Evolutionary conservation across 2,113 vertebrate genomes (phyloP).

Genomic region (Agelaius tricolor): DNA sequence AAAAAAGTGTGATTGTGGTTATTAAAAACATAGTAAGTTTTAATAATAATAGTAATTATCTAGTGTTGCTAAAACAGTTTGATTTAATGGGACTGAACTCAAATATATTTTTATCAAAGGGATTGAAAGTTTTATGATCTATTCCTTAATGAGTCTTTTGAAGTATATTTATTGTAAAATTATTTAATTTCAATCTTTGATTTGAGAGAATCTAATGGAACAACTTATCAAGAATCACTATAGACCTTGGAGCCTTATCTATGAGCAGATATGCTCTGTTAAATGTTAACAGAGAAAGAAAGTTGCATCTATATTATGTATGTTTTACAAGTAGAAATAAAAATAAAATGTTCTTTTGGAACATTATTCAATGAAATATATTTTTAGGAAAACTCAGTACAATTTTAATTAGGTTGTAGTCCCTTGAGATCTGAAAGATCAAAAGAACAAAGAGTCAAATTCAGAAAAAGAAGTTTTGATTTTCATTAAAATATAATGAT

Average conservation of each 20-base stretch:
- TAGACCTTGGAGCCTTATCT: background rate
- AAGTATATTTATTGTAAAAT: background rate
- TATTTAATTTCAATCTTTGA: background rate
- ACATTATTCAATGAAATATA: background rate
- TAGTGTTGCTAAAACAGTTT: background rate
- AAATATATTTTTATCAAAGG: background rate
- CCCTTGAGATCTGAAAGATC: background rate
- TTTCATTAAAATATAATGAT: conserved; percentile 42
- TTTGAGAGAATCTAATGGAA: background rate
- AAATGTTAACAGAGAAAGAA: background rate
- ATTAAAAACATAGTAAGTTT: background rate
- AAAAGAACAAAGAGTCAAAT: conserved; percentile 2
- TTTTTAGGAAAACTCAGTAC: background rate
- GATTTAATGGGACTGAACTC: background rate
- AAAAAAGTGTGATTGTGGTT: background rate
- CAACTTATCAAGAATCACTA: background rate
- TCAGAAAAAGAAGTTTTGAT: background rate
- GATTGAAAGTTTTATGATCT: background rate
- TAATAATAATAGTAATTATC: background rate
- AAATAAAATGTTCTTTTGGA: background rate
- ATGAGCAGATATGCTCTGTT: background rate
- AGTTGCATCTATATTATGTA: background rate
- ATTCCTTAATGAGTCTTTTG: conserved; percentile 2
- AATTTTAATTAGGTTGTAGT: background rate
- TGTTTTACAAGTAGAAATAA: background rate